Evolutionary conservation across 2,797 vertebrate genomes (phyloP).

Genomic region (Thunnus albacares): DNA sequence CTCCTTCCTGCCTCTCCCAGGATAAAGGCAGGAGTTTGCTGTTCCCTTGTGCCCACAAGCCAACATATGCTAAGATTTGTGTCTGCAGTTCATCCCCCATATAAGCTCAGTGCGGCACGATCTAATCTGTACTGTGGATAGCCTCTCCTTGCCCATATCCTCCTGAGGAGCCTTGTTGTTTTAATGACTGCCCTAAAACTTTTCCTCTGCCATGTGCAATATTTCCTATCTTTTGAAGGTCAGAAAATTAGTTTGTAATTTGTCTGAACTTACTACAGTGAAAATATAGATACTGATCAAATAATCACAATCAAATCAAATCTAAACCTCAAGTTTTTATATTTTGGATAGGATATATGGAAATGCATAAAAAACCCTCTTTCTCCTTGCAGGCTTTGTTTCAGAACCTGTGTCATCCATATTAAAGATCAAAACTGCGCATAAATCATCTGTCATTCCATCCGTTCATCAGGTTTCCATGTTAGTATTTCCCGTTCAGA

Average conservation of each 20-base stretch:
- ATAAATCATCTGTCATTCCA: conserved; percentile 48
- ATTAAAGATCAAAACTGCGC: conserved; percentile 29
- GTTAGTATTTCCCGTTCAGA: conserved; percentile 36
- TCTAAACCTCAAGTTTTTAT: neutral
- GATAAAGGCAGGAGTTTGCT: conserved; percentile 71
- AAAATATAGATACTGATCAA: neutral
- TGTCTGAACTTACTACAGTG: neutral
- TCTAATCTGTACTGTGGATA: conserved; percentile 66
- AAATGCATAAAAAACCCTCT: neutral
- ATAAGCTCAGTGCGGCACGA: conserved; percentile 48
- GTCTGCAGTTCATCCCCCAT: conserved; percentile 68
- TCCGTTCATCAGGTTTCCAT: conserved; percentile 37
- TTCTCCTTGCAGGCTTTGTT: conserved; percentile 2
- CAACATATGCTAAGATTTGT: conserved; percentile 79
- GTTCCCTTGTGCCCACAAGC: conserved; percentile 78
- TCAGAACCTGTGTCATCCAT: conserved; percentile 16
- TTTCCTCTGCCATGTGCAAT: conserved; percentile 36
- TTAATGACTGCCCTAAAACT: conserved; percentile 68
- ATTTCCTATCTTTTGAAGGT: conserved; percentile 45
- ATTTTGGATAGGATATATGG: neutral
- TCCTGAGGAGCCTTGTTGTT: conserved; percentile 60
- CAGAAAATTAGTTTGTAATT: conserved; percentile 25
- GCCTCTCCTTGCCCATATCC: conserved; percentile 51
- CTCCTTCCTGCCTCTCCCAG: conserved; percentile 71
- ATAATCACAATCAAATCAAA: neutral